phyloP scores from a whole-genome alignment of 2,888 invertebrate species.

The Drosophila antonietae region DNA sequence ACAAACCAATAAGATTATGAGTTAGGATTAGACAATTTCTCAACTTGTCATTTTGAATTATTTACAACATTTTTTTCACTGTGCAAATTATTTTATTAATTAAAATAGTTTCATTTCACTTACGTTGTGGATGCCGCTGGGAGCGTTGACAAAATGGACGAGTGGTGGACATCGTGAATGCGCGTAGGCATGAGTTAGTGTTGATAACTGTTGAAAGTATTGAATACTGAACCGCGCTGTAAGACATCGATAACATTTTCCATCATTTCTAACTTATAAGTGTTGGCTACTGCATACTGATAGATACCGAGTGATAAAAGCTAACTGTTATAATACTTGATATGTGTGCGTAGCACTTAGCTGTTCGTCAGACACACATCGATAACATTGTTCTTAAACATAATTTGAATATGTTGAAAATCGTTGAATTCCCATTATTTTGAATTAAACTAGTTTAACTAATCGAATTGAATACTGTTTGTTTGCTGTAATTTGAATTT shows the following conservation, averaged over 20 bases:
- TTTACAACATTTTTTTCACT: conserved; percentile 4
- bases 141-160: conserved; percentile 86
- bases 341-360: too few species aligned
- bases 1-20: background rate
- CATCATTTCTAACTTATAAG: background rate
- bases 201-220: conserved; percentile 8
- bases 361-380: background rate
- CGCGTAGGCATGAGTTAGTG: conserved; percentile 18
- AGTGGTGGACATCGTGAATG: conserved; percentile 40
- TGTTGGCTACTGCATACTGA: background rate
- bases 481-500: background rate
- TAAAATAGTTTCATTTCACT: conserved; percentile 83
- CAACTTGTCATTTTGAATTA: background rate
- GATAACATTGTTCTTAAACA: conserved; percentile 3
- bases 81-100: background rate
- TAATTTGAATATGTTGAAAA: background rate
- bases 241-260: background rate
- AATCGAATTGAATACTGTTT: too few species aligned
- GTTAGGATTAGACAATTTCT: background rate
- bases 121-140: conserved; percentile 92
- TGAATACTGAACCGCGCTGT: background rate
- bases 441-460: background rate
- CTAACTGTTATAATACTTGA: conserved; percentile 14
- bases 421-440: background rate
- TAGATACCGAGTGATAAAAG: conserved; percentile 13